These are phyloP conservation scores for Calliphora vicina DNA, from an alignment of 1,140 invertebrate genomes.

Conservation along the genomic window DNA sequence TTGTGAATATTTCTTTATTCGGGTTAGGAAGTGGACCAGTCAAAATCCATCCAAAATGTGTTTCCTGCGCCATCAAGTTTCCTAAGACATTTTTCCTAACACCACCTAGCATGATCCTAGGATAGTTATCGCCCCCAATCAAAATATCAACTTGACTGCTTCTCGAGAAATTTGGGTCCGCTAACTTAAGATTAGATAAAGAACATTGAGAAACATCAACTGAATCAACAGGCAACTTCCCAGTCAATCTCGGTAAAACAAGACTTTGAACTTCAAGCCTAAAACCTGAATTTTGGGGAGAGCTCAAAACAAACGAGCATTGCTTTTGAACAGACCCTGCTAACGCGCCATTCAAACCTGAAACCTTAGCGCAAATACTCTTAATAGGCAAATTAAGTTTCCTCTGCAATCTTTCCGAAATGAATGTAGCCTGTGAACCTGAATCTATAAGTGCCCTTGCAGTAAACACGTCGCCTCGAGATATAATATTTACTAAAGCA, in stretches of 20 bases:
- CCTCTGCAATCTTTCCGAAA: not conserved
- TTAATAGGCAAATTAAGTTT: not conserved
- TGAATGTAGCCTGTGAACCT: not conserved
- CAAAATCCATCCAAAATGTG: not conserved
- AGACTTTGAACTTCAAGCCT: not conserved
- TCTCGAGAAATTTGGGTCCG: not conserved
- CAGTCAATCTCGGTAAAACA: not conserved
- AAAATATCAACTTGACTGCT: not conserved
- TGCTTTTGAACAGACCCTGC: not conserved
- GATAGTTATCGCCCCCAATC: not conserved
- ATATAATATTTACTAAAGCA: too few relatives aligned
- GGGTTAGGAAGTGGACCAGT: not conserved
- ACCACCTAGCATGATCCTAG: not conserved
- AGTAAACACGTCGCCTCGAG: not conserved
- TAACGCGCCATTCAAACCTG: not conserved
- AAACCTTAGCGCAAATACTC: not conserved
- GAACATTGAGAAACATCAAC: not conserved
- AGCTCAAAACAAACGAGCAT: not conserved
- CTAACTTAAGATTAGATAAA: not conserved
- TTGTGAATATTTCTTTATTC: not conserved
- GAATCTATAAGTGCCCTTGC: not conserved
- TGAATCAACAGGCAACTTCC: not conserved
- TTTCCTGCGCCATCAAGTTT: not conserved
- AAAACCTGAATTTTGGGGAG: not conserved
- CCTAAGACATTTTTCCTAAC: not conserved